Evolutionary conservation across 2,113 vertebrate genomes (phyloP).

Genomic region (Mus pahari): DNA sequence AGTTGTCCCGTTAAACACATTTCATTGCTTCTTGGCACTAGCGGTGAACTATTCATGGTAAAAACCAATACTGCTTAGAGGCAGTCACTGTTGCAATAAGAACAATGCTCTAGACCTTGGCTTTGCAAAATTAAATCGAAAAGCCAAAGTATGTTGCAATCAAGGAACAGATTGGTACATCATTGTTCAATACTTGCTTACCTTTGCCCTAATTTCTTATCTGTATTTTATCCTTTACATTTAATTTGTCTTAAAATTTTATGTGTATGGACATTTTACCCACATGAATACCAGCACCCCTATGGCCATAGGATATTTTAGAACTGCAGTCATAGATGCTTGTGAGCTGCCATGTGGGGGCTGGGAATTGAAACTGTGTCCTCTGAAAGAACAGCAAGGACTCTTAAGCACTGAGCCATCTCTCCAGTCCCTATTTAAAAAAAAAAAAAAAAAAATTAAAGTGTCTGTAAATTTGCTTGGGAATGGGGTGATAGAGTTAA

Average conservation of each 20-base stretch:
- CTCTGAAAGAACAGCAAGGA: not conserved
- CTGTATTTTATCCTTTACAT: not conserved
- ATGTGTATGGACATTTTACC: not conserved
- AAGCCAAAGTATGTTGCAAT: constrained; percentile 29
- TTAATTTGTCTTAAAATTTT: not conserved
- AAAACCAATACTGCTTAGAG: constrained; percentile 10
- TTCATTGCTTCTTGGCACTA: constrained; percentile 59
- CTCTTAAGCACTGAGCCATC: not conserved
- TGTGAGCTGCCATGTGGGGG: not conserved
- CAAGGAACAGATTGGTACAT: constrained; percentile 58
- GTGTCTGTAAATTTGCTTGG: not conserved
- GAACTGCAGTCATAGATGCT: not conserved
- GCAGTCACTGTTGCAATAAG: not conserved
- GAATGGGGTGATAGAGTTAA: constrained; percentile 3
- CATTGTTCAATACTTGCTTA: constrained; percentile 30
- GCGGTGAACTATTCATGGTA: constrained; percentile 32
- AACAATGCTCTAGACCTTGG: not conserved
- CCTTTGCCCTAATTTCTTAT: constrained; percentile 44
- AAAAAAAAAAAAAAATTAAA: not conserved
- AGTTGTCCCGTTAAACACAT: constrained; percentile 14
- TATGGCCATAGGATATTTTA: not conserved
- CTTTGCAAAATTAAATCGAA: constrained; percentile 1
- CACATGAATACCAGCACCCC: not conserved
- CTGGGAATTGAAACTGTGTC: not conserved
- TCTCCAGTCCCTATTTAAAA: not conserved